Percentiles rank a stretch among this genome's conserved stretches.
Evolutionary conservation across 2,888 invertebrate genomes (phyloP).

Genomic region (Thumatha senex): DNA sequence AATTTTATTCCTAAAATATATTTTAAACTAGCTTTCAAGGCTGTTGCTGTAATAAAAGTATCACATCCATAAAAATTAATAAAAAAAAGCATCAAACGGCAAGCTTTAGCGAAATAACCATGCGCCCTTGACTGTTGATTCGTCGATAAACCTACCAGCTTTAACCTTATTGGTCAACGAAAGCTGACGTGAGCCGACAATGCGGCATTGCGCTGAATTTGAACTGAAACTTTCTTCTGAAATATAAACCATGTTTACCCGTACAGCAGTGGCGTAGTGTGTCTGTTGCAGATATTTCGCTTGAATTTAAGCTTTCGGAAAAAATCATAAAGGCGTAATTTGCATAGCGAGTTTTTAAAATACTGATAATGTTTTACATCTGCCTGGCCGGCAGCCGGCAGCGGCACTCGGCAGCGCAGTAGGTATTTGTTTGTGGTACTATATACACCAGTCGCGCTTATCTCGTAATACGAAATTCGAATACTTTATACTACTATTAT

Average conservation of each 20-base stretch:
- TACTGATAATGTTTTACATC: slow-evolving; percentile 34
- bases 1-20: no score
- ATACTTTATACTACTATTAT: slow-evolving; percentile 11
- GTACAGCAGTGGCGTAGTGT: slow-evolving; percentile 24
- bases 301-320: slow-evolving; percentile 17
- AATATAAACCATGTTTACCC: slow-evolving; percentile 27
- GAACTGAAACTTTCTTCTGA: slow-evolving; percentile 36
- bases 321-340: slow-evolving; percentile 13
- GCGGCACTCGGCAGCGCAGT: slow-evolving; percentile 11
- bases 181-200: slow-evolving; percentile 22
- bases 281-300: not conserved
- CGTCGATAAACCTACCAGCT: slow-evolving; percentile 35
- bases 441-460: slow-evolving; percentile 27
- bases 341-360: slow-evolving; percentile 12
- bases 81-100: no score
- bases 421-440: slow-evolving; percentile 27
- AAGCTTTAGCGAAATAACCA: slow-evolving; percentile 21
- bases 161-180: slow-evolving; percentile 28
- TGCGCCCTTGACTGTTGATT: slow-evolving; percentile 38
- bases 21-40: no score
- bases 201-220: slow-evolving; percentile 38
- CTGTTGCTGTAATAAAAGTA: no score
- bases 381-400: slow-evolving; percentile 15
- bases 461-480: not conserved
- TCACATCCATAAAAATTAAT: no score